Evolutionary conservation across 2,797 vertebrate genomes (phyloP).

Genomic region (Prionace glauca): DNA sequence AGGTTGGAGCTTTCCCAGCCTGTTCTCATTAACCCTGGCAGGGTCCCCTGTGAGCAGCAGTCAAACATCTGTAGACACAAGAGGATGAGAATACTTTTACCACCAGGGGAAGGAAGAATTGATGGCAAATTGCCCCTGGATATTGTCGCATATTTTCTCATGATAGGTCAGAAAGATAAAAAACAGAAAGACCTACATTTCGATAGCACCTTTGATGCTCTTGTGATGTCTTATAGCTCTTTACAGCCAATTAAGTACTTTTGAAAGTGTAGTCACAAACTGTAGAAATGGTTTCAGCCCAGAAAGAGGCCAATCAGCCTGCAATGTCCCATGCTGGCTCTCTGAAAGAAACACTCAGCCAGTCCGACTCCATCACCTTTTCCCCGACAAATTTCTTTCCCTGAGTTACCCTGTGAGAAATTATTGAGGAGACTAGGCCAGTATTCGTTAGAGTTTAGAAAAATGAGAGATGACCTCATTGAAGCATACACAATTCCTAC

Average conservation of each 20-base stretch:
- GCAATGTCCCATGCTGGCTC: not conserved
- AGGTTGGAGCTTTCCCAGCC: constrained; percentile 17
- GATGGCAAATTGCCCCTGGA: not conserved
- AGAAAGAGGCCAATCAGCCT: not conserved
- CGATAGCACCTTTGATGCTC: not conserved
- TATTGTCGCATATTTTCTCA: not conserved
- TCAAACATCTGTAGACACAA: constrained; percentile 2
- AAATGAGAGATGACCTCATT: too few relatives aligned
- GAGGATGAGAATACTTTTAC: not conserved
- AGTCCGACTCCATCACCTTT: not conserved
- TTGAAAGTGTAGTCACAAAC: not conserved
- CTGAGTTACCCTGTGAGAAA: not conserved
- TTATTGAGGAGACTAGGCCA: too few relatives aligned
- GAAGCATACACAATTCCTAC: too few relatives aligned
- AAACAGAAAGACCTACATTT: not conserved
- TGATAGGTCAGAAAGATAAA: not conserved
- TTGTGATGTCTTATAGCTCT: not conserved
- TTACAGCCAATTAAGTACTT: not conserved
- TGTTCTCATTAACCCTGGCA: constrained; percentile 23
- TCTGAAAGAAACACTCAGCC: not conserved
- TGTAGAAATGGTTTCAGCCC: not conserved
- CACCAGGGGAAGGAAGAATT: not conserved
- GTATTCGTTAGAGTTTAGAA: too few relatives aligned
- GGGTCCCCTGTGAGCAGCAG: not conserved
- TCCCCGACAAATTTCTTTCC: not conserved